phyloP scores from a whole-genome alignment of 2,888 invertebrate species.

The Mythimna ferrago region DNA sequence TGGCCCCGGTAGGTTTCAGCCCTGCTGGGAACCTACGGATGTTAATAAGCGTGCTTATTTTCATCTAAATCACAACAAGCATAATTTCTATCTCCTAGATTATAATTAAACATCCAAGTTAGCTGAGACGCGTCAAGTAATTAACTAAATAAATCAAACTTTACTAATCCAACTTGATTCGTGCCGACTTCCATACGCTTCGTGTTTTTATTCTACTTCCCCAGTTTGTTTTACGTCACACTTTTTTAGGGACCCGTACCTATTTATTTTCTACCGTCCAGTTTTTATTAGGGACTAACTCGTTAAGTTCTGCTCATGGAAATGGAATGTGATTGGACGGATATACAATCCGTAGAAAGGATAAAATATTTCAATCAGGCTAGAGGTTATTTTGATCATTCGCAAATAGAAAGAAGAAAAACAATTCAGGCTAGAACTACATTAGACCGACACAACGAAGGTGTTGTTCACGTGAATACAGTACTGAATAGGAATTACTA shows the following conservation, averaged over 20 bases:
- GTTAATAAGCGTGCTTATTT: background rate
- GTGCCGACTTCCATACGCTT: constrained; percentile 44
- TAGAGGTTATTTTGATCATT: background rate
- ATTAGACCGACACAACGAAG: too few species aligned
- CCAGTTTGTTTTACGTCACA: constrained; percentile 39
- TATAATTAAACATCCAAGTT: constrained; percentile 43
- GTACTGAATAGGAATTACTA: too few species aligned
- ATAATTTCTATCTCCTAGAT: constrained; percentile 32
- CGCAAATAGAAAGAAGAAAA: too few species aligned
- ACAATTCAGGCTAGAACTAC: too few species aligned
- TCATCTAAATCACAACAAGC: background rate
- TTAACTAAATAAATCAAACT: constrained; percentile 70
- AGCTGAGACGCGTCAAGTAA: constrained; percentile 50
- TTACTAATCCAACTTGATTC: constrained; percentile 66
- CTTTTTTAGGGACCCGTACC: constrained; percentile 12
- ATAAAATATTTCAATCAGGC: background rate
- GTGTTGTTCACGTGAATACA: too few species aligned
- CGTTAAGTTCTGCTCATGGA: background rate
- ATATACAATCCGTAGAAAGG: background rate
- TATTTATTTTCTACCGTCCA: background rate
- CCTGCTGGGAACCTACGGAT: background rate
- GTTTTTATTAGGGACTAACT: background rate
- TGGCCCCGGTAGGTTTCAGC: too few species aligned
- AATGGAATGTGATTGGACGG: background rate
- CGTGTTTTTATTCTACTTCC: constrained; percentile 59